Evolutionary conservation across 2,888 invertebrate species (phyloP), one percentile per base, ranked within the genome.

Genomic region (Acleris literana): DNA sequence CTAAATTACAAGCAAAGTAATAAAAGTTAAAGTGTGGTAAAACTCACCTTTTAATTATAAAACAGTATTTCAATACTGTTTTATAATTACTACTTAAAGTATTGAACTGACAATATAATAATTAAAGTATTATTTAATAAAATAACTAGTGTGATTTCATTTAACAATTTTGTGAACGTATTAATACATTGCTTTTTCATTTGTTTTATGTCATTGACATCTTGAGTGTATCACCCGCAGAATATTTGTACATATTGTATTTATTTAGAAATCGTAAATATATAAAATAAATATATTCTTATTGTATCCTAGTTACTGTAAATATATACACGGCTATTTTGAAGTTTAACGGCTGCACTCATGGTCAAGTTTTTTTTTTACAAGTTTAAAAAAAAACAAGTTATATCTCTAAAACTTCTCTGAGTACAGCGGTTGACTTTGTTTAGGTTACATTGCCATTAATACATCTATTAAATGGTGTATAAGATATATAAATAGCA

Each of bases 191-290:
- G 57, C 46, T 57, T 44, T 56, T 25, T 46, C 22, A 25, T 57
- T 56, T 57, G 57, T 57, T 57, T 57, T 57, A 65, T 39, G 46
- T 63, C 63, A 57, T 64, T 48, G 55, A 53, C 59, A 57, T 86
- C 81, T 80, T 69, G 88, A 89, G 89, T 89, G 89, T 85, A 75
- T 84, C 88, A 82, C 86, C 90, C 88, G 74, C 68, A 73, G 62
- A 68, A 25, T 49, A 5, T 4, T 59, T 63, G 69, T 64, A 63
- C 56, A 63, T 69, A 64, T 57, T 46, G 33, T 67, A 63, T 52
- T 48, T 63, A 63, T 54, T 20, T 52, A 56, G 51, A 55, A 51
- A 54, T 59, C 33, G n/a, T 39, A 4, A 46, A 54, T 39, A 39
- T 39, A 39, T 9, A n/a, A 55, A 22, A 56, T 7, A 44, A 22